These are phyloP conservation scores for Knipowitschia caucasica DNA, from an alignment of 2,797 vertebrate species.

Conservation along the genomic window DNA sequence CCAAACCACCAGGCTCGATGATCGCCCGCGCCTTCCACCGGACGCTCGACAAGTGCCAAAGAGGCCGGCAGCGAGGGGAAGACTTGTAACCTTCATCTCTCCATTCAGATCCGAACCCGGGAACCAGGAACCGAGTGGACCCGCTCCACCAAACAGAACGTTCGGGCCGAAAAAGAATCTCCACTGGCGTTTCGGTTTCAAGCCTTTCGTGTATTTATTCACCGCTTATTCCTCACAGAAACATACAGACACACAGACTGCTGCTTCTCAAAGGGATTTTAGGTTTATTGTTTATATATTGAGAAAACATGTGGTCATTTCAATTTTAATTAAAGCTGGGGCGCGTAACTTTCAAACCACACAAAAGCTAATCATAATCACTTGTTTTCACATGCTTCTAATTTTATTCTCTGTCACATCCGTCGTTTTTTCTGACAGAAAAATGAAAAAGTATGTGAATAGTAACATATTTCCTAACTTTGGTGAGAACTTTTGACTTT, in stretches of 20 bases:
- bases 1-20: slow-evolving; percentile 84
- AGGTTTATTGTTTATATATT: too few species aligned
- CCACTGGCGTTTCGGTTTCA: slow-evolving; percentile 39
- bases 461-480: too few species aligned
- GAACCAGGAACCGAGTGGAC: slow-evolving; percentile 10
- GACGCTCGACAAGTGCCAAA: slow-evolving; percentile 83
- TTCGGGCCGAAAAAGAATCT: slow-evolving; percentile 20
- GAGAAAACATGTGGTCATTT: too few species aligned
- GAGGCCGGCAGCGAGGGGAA: slow-evolving; percentile 60
- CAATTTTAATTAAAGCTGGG: too few species aligned
- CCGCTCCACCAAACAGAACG: slow-evolving; percentile 24
- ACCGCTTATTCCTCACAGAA: slow-evolving; percentile 29
- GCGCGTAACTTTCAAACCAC: too few species aligned
- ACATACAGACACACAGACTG: slow-evolving; percentile 11
- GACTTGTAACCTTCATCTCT: slow-evolving; percentile 26
- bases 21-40: slow-evolving; percentile 67
- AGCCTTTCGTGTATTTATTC: slow-evolving; percentile 70
- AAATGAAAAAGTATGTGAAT: too few species aligned
- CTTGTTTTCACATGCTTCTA: too few species aligned
- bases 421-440: too few species aligned
- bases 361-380: too few species aligned
- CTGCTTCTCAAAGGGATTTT: too few species aligned
- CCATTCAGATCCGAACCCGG: slow-evolving; percentile 52
- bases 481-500: too few species aligned
- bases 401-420: too few species aligned